A percentile compares a stretch with the other conserved stretches of the same genome.
phyloP scores from a whole-genome alignment of 2,797 vertebrate genomes.

The Picus viridis region DNA sequence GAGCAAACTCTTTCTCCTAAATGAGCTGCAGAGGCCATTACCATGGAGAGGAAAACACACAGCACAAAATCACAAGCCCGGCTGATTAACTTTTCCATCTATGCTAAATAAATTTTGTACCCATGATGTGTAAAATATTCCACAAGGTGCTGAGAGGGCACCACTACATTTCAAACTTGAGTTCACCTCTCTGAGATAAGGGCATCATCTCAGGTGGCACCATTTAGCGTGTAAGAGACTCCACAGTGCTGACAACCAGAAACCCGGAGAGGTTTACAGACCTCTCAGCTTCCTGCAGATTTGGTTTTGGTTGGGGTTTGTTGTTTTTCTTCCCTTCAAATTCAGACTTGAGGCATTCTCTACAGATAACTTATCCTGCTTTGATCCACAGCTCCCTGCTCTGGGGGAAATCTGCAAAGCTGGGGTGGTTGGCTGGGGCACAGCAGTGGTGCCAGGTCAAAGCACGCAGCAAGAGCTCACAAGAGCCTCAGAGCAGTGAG shows the following conservation, averaged over 20 bases:
- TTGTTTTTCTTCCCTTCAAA: neutral
- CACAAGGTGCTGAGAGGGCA: neutral
- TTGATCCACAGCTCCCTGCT: neutral
- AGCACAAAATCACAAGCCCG: neutral
- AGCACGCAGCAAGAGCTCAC: neutral
- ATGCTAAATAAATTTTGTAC: neutral
- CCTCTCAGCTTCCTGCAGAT: neutral
- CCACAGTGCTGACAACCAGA: neutral
- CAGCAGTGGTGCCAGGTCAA: fast-evolving
- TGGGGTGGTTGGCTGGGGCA: neutral
- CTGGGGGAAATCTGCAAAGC: neutral
- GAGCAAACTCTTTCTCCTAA: neutral
- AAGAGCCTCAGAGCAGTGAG: neutral
- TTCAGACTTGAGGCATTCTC: neutral
- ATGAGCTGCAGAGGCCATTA: neutral
- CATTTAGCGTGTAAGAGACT: neutral
- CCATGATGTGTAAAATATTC: neutral
- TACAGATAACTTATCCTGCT: neutral
- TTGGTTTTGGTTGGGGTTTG: neutral
- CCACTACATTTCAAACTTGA: neutral
- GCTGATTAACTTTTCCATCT: neutral
- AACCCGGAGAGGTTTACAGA: neutral
- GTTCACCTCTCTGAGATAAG: neutral
- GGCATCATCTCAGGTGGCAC: neutral
- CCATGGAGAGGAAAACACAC: neutral